phyloP scores from a whole-genome alignment of 2,797 vertebrate genomes.

The Atherinosoma microstoma region DNA sequence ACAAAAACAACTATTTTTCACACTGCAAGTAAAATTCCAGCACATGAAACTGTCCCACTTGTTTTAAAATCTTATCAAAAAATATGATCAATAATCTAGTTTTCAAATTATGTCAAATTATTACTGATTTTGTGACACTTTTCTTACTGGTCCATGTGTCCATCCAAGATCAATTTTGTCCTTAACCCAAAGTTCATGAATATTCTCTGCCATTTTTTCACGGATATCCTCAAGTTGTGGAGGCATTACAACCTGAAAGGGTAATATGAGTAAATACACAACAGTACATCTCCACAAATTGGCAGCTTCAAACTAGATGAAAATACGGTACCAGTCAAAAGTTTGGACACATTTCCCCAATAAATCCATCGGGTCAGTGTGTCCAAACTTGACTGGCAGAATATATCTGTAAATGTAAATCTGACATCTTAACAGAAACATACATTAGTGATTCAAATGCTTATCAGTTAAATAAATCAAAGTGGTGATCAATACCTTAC shows the following conservation, averaged over 20 bases:
- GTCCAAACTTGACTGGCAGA: not conserved
- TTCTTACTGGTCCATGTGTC: slow-evolving; percentile 89
- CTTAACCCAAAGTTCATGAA: slow-evolving; percentile 95
- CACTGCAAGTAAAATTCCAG: not conserved
- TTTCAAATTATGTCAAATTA: not conserved
- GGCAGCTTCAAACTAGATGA: not conserved
- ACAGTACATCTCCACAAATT: not conserved
- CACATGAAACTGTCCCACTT: not conserved
- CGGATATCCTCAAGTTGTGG: slow-evolving; percentile 91
- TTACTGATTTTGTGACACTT: not conserved
- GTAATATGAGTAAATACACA: not conserved
- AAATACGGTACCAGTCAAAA: not conserved
- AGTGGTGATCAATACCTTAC: slow-evolving; percentile 82
- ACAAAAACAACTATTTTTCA: not conserved
- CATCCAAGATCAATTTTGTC: slow-evolving; percentile 94
- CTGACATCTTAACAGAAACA: not conserved
- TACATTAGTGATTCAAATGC: not conserved
- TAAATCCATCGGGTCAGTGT: not conserved
- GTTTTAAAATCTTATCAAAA: not conserved
- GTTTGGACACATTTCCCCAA: too few relatives aligned
- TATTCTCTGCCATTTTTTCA: slow-evolving; percentile 93
- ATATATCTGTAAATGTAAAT: not conserved
- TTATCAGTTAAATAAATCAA: not conserved
- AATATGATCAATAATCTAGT: not conserved
- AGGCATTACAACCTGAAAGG: slow-evolving; percentile 87